Conservation (phyloP, 2,888 invertebrate genomes). For the Silvanus unidentatus region DNA sequence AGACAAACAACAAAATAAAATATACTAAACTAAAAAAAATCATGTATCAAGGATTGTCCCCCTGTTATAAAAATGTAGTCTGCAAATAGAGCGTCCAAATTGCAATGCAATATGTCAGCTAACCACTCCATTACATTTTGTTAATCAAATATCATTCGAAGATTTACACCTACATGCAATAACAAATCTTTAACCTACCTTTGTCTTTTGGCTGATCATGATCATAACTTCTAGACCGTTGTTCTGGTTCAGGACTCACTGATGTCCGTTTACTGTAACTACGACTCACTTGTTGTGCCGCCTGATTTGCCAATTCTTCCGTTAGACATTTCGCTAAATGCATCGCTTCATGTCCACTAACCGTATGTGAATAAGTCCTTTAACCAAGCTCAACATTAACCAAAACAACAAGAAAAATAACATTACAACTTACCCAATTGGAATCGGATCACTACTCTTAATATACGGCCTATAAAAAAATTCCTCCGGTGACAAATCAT, state of each 20-base stretch:
- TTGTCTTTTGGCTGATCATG: constrained; percentile 50
- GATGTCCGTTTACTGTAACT: constrained; percentile 46
- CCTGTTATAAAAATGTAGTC: constrained; percentile 52
- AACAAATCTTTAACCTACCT: too few species aligned
- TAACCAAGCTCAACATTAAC: constrained; percentile 21
- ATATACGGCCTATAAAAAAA: constrained; percentile 43
- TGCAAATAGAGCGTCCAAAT: constrained; percentile 61
- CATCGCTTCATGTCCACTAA: constrained; percentile 75
- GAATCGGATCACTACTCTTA: constrained; percentile 68
- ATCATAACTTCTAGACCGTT: constrained; percentile 62
- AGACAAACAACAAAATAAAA: too few species aligned
- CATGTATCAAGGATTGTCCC: too few species aligned
- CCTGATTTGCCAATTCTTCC: constrained; percentile 54
- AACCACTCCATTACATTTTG: too few species aligned
- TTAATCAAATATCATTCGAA: constrained; percentile 44
- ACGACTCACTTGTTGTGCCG: constrained; percentile 29
- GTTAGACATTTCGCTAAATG: constrained; percentile 65
- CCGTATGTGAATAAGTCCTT: constrained; percentile 63
- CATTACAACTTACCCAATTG: constrained; percentile 56
- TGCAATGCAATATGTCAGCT: constrained; percentile 57
- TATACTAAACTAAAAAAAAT: too few species aligned
- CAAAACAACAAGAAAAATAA: neutral
- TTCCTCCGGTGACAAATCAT: constrained; percentile 20
- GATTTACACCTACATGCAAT: constrained; percentile 8
- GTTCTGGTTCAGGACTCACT: constrained; percentile 53